phyloP scores from a whole-genome alignment of 2,797 vertebrate species.

The Cuniculus paca region DNA sequence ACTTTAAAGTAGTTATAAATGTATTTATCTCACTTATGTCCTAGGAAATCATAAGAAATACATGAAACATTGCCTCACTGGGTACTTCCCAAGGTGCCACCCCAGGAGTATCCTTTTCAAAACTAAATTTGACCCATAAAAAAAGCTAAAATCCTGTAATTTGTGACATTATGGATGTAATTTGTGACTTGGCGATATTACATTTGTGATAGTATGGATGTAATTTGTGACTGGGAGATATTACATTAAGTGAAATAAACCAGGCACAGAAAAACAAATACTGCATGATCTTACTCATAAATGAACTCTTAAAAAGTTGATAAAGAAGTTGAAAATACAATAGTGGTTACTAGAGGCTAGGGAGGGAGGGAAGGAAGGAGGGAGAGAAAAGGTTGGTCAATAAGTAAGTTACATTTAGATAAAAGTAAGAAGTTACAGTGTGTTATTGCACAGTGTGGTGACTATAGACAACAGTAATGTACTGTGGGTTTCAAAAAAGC shows the following conservation, averaged over 20 bases:
- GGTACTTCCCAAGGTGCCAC: background rate
- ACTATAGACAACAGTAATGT: too few species aligned
- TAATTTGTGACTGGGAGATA: background rate
- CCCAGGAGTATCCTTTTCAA: background rate
- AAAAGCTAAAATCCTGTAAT: background rate
- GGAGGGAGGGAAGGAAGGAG: too few species aligned
- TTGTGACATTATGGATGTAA: background rate
- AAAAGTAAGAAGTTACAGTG: background rate
- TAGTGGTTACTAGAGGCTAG: background rate
- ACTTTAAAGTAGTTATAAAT: background rate
- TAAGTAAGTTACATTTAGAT: background rate
- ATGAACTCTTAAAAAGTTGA: background rate
- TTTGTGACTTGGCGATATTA: background rate
- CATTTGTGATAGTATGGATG: background rate
- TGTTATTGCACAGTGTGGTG: too few species aligned
- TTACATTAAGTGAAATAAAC: slow-evolving; percentile 11
- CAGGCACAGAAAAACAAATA: background rate
- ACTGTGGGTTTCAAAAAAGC: background rate
- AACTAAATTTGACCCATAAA: background rate
- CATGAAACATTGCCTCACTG: background rate
- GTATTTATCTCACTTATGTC: background rate
- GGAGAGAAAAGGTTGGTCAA: background rate
- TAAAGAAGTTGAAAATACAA: background rate
- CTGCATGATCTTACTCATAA: slow-evolving; percentile 3
- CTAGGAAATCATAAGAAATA: background rate